Evolutionary conservation across 2,888 invertebrate genomes (phyloP), one percentile per base, ranked within the genome.

Genomic region (Altica lythri): DNA sequence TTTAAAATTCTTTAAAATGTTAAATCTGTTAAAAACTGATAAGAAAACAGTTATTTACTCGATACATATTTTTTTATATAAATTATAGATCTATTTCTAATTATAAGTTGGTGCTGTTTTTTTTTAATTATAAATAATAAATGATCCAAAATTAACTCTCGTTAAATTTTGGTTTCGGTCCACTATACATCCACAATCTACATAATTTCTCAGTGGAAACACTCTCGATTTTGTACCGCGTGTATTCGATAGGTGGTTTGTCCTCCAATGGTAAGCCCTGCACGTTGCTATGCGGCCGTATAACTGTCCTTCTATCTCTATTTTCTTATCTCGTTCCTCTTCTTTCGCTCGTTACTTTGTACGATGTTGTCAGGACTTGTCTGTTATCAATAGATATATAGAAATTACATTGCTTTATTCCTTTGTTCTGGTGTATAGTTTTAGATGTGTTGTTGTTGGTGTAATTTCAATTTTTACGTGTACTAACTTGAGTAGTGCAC

Each of bases 221-320:
- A 66, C 65, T 64, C 66, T 66, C 64, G 65, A 68, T 65, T 67
- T 63, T 64, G 62, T 60, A 53, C 35, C 50, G 61, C 62, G n/a
- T 61, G 61, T 56, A 62, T 62, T 43, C 50, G 60, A 66, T 65
- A 56, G 56, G 56, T 49, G 56, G 56, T 58, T 61, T 57, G 55
- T 60, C 63, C 63, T 55, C 67, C 67, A 67, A 67, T 67, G 59
- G 62, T 61, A 58, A 61, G 60, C 61, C 59, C 56, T 53, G 57
- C 63, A 60, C 67, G 68, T 69, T 69, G 68, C 69, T 68, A 69
- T 68, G 69, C 67, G 65, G 64, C 54, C 63, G 60, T 65, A 60
- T 61, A 54, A 59, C 62, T 50, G 57, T 57, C 51, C 55, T 56
- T 55, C 60, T 61, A 40, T 64, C 61, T 60, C 61, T 52, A 46